Evolutionary conservation across 92 coral and sea anemone genomes (phyloP).

Genomic region (Scolanthus callimorphus): DNA sequence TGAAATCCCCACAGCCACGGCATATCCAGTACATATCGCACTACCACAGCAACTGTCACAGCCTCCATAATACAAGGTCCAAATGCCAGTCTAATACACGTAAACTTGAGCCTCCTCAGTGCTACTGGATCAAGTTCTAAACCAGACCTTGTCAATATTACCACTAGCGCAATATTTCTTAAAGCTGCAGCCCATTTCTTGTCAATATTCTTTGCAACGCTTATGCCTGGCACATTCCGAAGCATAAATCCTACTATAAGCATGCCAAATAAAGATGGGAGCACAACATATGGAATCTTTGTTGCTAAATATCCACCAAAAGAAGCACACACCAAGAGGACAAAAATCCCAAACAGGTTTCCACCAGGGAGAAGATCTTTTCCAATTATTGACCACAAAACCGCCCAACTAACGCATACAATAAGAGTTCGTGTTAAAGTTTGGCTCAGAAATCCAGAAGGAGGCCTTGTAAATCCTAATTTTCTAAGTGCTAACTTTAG

Average conservation of each 20-base stretch:
- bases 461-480: slow-evolving; percentile 39
- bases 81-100: slow-evolving; percentile 86
- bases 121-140: slow-evolving; percentile 88
- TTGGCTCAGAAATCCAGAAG: slow-evolving; percentile 61
- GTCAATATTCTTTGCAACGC: slow-evolving; percentile 76
- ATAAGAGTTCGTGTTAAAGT: slow-evolving; percentile 62
- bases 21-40: slow-evolving; percentile 73
- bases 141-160: slow-evolving; percentile 87
- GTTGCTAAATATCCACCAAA: slow-evolving; percentile 82
- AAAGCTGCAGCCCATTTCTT: slow-evolving; percentile 84
- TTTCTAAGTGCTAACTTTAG: neutral
- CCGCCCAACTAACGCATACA: slow-evolving; percentile 53
- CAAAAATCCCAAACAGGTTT: slow-evolving; percentile 77
- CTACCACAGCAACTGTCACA: slow-evolving; percentile 79
- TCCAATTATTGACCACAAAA: slow-evolving; percentile 78
- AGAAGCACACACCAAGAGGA: slow-evolving; percentile 67
- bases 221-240: slow-evolving; percentile 66
- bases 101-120: slow-evolving; percentile 75
- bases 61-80: slow-evolving; percentile 91
- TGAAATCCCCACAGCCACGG: slow-evolving; percentile 98
- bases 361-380: slow-evolving; percentile 81
- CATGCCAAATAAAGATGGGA: slow-evolving; percentile 92
- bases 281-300: slow-evolving; percentile 49
- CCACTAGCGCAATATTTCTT: slow-evolving; percentile 86
- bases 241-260: slow-evolving; percentile 85